Evolutionary conservation across 2,113 vertebrate species (phyloP), one percentile per base, ranked within the genome.

Genomic region (Accipiter cooperii): DNA sequence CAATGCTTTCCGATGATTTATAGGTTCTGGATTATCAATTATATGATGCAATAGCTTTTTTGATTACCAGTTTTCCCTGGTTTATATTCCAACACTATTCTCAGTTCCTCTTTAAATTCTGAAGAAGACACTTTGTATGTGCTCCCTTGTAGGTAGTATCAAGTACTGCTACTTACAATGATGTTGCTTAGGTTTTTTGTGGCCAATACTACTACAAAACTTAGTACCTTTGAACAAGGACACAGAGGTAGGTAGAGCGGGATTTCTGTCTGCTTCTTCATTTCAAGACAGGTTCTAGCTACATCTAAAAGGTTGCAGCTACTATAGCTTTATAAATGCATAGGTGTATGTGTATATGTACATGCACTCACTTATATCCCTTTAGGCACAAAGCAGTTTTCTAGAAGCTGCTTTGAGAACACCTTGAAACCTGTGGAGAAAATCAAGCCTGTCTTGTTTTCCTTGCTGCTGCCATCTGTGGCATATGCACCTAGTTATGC

Each of bases 341-440:
- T 14, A 46, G 10, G 2, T 55, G 17, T 14, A 46, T 12, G 2
- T 55, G 17, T 20, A 74, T 70, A 47, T 63, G 49, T 63, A 66
- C 17, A 47, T 0, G 6, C 55, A 85, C 17, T 76, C 28, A 38
- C 14, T 44, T 22, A 69, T 20, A 26, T 22, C 28, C 24, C 57
- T 85, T 68, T 33, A 82, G 49, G 25, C 75, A 73, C 40, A 70
- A 74, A 76, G 38, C 9, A 68, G 20, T 40, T 51, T 96, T 65
- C 82, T 70, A 95, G 87, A 95, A 87, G 46, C 49, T 93, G 65
- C 57, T 85, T 85, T 87, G 66, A 65, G 87, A 91, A 74, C 46
- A 90, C 78, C 78, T 91, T 89, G 93, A 91, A 96, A 80, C 70
- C 75, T 83, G 81, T 51, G 63, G 78, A 88, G 91, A 83, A 96